These are phyloP conservation scores for Diceros bicornis DNA, from an alignment of 2,797 vertebrate species.

Conservation along the genomic window DNA sequence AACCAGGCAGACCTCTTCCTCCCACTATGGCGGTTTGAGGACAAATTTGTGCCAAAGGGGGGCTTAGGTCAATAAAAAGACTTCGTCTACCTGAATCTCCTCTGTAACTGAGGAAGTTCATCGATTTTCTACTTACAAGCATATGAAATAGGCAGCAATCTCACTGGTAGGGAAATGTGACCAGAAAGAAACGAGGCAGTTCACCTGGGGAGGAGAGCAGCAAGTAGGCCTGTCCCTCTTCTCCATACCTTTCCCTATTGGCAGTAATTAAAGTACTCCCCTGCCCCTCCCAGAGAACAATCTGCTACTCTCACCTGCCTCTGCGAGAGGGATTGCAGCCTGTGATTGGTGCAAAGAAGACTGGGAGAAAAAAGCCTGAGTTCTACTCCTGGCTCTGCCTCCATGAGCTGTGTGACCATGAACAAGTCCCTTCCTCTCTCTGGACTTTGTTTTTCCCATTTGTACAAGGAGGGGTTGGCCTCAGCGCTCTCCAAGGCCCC, in stretches of 20 bases:
- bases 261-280: background rate
- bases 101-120: constrained; percentile 1
- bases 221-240: background rate
- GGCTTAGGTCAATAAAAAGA: background rate
- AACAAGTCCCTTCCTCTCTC: background rate
- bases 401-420: background rate
- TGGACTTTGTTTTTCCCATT: background rate
- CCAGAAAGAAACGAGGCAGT: background rate
- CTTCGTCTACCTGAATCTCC: background rate
- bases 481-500: background rate
- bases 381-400: background rate
- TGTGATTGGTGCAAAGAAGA: background rate
- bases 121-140: constrained; percentile 3
- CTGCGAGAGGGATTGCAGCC: background rate
- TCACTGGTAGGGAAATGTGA: background rate
- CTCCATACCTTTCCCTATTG: background rate
- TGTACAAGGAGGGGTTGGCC: background rate
- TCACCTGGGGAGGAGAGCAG: background rate
- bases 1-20: background rate
- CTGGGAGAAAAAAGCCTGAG: background rate
- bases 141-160: background rate
- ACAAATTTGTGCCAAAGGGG: background rate
- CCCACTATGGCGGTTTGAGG: background rate
- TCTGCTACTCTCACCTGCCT: background rate
- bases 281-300: background rate